Conservation (phyloP, 2,888 invertebrate species). For the Ichneumon xanthorius region DNA sequence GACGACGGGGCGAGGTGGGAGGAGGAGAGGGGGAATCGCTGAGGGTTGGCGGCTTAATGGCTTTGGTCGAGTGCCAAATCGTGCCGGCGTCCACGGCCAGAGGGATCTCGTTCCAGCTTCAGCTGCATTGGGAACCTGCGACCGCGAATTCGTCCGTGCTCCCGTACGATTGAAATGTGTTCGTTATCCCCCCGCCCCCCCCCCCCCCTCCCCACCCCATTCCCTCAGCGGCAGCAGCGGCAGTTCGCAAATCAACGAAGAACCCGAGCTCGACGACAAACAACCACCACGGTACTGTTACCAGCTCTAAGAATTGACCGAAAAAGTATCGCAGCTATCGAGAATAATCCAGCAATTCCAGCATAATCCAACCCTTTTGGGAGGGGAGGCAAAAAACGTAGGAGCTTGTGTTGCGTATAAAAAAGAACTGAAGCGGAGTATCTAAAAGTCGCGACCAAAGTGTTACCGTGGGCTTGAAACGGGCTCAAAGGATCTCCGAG, state of each 20-base stretch:
- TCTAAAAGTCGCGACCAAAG: conserved; percentile 37
- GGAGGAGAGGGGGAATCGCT: conserved; percentile 20
- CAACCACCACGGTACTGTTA: neutral
- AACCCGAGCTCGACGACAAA: neutral
- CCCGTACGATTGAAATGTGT: conserved; percentile 77
- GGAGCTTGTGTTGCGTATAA: neutral
- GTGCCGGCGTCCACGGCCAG: conserved; percentile 65
- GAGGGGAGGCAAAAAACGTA: neutral
- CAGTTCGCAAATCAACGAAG: conserved; percentile 16
- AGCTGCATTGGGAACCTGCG: conserved; percentile 66
- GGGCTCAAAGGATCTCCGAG: conserved; percentile 48
- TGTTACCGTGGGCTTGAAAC: conserved; percentile 19
- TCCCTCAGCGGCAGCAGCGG: conserved; percentile 35
- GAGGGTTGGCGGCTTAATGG: conserved; percentile 77
- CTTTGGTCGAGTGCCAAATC: conserved; percentile 80
- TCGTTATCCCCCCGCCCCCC: conserved; percentile 71
- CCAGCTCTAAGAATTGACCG: neutral
- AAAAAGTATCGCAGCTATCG: conserved; percentile 5
- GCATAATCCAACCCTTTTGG: conserved; percentile 2
- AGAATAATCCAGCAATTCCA: conserved; percentile 5
- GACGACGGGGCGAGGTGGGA: conserved; percentile 37
- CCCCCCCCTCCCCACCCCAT: conserved; percentile 18
- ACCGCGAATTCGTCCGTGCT: conserved; percentile 69
- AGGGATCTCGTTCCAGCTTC: conserved; percentile 55
- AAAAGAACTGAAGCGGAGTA: neutral